Evolutionary conservation across 2,797 vertebrate species (phyloP), one percentile per base, ranked within the genome.

Genomic region (Melanotaenia trifasciata): DNA sequence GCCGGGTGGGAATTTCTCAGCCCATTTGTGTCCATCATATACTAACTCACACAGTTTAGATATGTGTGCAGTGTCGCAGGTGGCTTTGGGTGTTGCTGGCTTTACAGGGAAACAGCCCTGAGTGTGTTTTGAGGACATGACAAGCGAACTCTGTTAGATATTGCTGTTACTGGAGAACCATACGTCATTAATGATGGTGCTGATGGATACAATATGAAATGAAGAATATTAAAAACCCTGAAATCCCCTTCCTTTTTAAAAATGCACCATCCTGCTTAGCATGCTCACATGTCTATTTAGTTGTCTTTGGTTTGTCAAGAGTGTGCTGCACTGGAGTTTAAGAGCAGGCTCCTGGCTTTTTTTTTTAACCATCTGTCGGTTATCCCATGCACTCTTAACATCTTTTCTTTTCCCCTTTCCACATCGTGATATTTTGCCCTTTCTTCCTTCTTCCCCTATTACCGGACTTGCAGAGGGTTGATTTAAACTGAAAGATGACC

Each of bases 401-500:
- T 80, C 63, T 82, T 76, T 67, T 72, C 65, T 66, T 77, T 53
- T 64, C 53, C 53, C 51, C 40, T 33, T 36, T 81, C 70, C 54
- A 67, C 67, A 63, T 71, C 70, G 81, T 86, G 81, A 84, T 81
- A 83, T 79, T 85, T 33, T 67, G 76, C 67, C 72, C 76, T 81
- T 80, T 85, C 78, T 79, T 83, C 77, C 72, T 79, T 84, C 85
- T 66, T 80, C 64, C 85, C 74, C 83, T 58, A 89, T 92, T 85
- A 89, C 68, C 18, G 20, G 85, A 89, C 84, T 87, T 80, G 79
- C 87, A 80, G 85, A 89, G 81, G 83, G 89, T 88, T 94, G 90
- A 94, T 94, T 92, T 86, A 84, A 93, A 88, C 85, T 90, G 91
- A 93, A 93, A 86, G 91, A 87, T 92, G 87, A 84, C 87, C 93